These are phyloP conservation scores for Ophion ventricosus DNA, from an alignment of 2,888 invertebrate genomes.

Conservation along the genomic window DNA sequence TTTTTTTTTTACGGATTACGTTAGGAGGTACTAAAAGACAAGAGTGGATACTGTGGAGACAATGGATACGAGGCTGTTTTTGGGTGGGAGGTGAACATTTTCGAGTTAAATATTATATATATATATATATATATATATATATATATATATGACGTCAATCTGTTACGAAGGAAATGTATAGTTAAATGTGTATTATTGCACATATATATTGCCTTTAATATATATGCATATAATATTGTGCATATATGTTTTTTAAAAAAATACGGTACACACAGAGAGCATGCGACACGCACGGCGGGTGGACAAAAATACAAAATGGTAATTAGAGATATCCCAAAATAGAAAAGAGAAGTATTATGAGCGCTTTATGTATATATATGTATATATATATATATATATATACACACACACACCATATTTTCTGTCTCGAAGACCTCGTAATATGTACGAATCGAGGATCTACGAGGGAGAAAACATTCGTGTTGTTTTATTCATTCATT, in stretches of 20 bases:
- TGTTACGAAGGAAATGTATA: constrained; percentile 62
- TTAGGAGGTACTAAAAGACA: constrained; percentile 46
- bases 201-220: constrained; percentile 33
- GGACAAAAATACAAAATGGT: constrained; percentile 77
- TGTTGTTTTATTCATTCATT: constrained; percentile 14
- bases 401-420: neutral
- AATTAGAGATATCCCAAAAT: constrained; percentile 75
- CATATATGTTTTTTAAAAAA: constrained; percentile 56
- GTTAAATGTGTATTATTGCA: constrained; percentile 64
- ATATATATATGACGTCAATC: constrained; percentile 52
- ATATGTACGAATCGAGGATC: constrained; percentile 80
- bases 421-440: constrained; percentile 43
- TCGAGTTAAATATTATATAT: constrained; percentile 52
- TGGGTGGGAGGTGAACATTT: constrained; percentile 47
- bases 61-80: constrained; percentile 38
- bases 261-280: constrained; percentile 83
- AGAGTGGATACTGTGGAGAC: constrained; percentile 27
- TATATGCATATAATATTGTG: constrained; percentile 33
- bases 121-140: constrained; percentile 38
- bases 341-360: constrained; percentile 77
- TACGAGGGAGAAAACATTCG: constrained; percentile 72
- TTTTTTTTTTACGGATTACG: neutral
- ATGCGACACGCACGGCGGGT: constrained; percentile 83
- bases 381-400: constrained; percentile 49
- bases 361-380: constrained; percentile 70